Evolutionary conservation across 2,888 invertebrate species (phyloP).

Genomic region (Hyles lineata): DNA sequence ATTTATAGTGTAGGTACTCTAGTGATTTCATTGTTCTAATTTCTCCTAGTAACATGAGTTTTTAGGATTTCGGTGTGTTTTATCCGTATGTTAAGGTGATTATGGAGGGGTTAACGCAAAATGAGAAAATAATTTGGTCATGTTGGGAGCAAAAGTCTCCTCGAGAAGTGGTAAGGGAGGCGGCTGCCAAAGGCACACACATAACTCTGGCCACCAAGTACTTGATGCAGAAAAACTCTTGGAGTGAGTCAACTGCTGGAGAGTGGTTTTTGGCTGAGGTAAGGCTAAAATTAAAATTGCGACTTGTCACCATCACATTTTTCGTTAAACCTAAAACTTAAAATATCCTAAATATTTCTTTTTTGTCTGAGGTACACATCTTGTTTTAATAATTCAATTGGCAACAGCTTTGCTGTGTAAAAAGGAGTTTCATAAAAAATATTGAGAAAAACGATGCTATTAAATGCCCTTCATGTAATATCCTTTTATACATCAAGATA

Average conservation of each 20-base stretch:
- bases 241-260: slow-evolving; percentile 79
- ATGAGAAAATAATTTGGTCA: slow-evolving; percentile 86
- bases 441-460: no score
- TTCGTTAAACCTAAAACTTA: no score
- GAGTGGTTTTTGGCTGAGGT: slow-evolving; percentile 86
- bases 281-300: slow-evolving; percentile 35
- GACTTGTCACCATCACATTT: no score
- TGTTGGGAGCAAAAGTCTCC: slow-evolving; percentile 87
- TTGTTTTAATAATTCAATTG: no score
- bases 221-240: slow-evolving; percentile 82
- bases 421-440: no score
- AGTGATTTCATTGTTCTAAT: slow-evolving; percentile 33
- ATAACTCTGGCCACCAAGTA: slow-evolving; percentile 85
- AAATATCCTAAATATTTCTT: no score
- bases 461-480: no score
- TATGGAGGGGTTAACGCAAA: slow-evolving; percentile 85
- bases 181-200: slow-evolving; percentile 88
- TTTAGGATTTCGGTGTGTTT: slow-evolving; percentile 23
- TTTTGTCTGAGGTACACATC: no score
- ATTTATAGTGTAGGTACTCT: slow-evolving; percentile 1
- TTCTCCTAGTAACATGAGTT: slow-evolving; percentile 19
- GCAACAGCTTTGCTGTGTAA: no score
- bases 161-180: slow-evolving; percentile 87
- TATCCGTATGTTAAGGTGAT: slow-evolving; percentile 36
- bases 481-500: no score